Percentiles rank a stretch among this genome's conserved stretches.
Evolutionary conservation across 2,888 invertebrate genomes (phyloP).

Genomic region (Amaurobius ferox): DNA sequence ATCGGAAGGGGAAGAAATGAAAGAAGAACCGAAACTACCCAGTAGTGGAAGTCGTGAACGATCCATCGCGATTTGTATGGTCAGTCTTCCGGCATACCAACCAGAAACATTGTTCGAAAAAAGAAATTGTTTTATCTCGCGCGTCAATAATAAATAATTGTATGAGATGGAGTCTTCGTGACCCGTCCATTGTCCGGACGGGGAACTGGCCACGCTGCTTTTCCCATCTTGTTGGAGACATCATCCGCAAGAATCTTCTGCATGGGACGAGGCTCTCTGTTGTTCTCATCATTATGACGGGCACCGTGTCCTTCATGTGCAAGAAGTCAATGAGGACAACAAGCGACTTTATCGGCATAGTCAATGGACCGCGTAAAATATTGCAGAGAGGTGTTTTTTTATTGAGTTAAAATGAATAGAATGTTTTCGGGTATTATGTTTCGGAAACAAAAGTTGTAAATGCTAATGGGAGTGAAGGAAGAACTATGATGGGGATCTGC

Average conservation of each 20-base stretch:
- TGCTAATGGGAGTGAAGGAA: too few species aligned
- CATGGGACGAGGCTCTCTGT: background rate
- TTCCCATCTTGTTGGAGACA: background rate
- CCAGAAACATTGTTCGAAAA: background rate
- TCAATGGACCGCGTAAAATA: too few species aligned
- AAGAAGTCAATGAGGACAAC: too few species aligned
- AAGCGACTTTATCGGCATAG: too few species aligned
- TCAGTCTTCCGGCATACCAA: background rate
- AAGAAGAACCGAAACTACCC: background rate
- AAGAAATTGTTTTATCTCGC: background rate
- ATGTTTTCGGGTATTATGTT: too few species aligned
- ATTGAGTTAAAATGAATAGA: too few species aligned
- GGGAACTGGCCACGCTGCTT: background rate
- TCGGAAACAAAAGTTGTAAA: too few species aligned
- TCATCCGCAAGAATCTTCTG: background rate
- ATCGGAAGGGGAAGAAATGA: background rate
- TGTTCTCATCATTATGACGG: background rate
- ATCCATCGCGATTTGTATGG: background rate
- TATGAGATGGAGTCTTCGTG: background rate
- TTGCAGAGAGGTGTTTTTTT: too few species aligned
- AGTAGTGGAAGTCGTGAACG: background rate
- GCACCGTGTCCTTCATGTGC: too few species aligned
- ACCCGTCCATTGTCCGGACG: conserved; percentile 4
- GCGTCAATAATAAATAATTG: background rate
- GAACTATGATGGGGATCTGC: too few species aligned